A percentile compares a stretch with the other conserved stretches of the same genome.
These are phyloP conservation scores for Rallus limicola DNA, from an alignment of 2,113 vertebrate genomes.

Conservation along the genomic window DNA sequence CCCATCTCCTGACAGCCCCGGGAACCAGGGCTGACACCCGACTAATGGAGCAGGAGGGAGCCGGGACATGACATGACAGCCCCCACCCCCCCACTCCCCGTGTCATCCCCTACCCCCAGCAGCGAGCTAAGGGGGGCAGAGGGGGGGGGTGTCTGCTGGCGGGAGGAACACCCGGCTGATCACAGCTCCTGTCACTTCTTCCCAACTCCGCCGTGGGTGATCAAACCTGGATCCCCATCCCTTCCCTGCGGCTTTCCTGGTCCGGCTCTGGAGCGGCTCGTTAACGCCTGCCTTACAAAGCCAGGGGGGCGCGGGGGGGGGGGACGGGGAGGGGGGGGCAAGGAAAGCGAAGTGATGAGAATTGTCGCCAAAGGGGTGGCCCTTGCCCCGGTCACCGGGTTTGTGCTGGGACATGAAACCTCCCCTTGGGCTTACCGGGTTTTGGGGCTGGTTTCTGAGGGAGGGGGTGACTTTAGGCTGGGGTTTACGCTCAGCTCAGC, in stretches of 20 bases:
- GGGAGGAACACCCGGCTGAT: neutral
- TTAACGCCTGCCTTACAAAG: neutral
- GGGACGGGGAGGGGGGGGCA: too few species aligned
- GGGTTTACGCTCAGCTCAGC: neutral
- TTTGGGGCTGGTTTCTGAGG: neutral
- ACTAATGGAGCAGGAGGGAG: neutral
- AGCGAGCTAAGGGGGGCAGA: neutral
- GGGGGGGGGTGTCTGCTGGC: too few species aligned
- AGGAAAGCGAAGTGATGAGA: neutral
- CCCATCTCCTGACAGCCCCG: neutral
- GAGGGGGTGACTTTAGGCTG: neutral
- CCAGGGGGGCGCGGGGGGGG: too few species aligned
- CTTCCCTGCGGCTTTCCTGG: neutral
- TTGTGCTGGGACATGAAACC: neutral
- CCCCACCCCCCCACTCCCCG: neutral
- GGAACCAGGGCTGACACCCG: neutral
- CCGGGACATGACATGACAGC: neutral
- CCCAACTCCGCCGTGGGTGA: neutral
- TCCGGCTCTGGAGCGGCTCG: neutral
- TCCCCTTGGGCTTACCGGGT: too few species aligned
- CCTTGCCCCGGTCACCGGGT: neutral
- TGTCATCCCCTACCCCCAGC: neutral
- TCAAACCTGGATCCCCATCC: neutral
- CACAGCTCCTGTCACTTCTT: slow-evolving; percentile 36
- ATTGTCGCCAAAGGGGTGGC: neutral